Conservation (phyloP, 2,113 vertebrate genomes). For the Pelecanoides urinatrix region DNA sequence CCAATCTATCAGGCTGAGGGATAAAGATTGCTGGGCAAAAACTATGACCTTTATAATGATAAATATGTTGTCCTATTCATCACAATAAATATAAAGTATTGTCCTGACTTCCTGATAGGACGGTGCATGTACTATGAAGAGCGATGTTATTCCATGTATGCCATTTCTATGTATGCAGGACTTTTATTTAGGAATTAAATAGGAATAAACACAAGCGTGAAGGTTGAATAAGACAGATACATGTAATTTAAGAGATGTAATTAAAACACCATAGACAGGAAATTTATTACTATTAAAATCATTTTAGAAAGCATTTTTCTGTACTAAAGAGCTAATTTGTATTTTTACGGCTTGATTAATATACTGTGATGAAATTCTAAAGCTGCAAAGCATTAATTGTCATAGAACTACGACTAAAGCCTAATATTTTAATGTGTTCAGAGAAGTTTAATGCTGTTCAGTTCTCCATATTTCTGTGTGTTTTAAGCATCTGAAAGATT, state of each 20-base stretch:
- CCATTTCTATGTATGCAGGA: not conserved
- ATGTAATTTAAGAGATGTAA: not conserved
- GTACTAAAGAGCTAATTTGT: constrained; percentile 19
- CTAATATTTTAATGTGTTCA: not conserved
- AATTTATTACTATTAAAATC: constrained; percentile 13
- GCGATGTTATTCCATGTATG: not conserved
- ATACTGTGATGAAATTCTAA: constrained; percentile 7
- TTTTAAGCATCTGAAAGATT: not conserved
- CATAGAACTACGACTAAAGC: not conserved
- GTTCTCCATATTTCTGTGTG: not conserved
- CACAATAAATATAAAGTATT: not conserved
- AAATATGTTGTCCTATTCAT: constrained; percentile 11
- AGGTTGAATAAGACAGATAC: not conserved
- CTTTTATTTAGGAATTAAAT: not conserved
- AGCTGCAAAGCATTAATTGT: constrained; percentile 19
- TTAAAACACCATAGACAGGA: not conserved
- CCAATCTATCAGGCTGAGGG: not conserved
- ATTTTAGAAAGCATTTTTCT: not conserved
- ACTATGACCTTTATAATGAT: constrained; percentile 22
- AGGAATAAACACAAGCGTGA: not conserved
- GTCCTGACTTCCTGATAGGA: not conserved
- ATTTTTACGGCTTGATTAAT: constrained; percentile 29
- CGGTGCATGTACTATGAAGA: not conserved
- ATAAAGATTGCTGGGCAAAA: constrained; percentile 17
- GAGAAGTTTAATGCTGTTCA: not conserved